Evolutionary conservation across 2,113 vertebrate species (phyloP).

Genomic region (Dipodomys stephensi): DNA sequence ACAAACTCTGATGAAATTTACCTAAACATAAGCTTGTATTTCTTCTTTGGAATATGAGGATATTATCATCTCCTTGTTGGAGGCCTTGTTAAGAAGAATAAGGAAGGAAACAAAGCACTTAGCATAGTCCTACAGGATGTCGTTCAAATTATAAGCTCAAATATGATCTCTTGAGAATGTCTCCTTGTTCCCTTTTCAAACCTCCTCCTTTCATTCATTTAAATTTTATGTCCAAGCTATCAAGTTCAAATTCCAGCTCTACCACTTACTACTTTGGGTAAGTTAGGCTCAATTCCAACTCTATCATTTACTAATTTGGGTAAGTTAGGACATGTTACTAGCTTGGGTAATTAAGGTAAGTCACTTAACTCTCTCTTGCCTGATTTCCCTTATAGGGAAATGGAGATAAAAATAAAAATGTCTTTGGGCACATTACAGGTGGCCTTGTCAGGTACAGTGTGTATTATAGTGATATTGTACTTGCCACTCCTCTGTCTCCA

Average conservation of each 20-base stretch:
- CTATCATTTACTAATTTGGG: background rate
- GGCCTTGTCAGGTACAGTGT: background rate
- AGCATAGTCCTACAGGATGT: background rate
- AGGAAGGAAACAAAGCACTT: rapidly evolving
- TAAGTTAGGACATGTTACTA: too few species aligned
- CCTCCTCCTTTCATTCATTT: background rate
- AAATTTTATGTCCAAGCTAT: background rate
- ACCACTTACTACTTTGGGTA: background rate
- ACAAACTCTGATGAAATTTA: background rate
- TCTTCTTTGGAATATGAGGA: background rate
- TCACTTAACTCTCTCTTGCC: background rate
- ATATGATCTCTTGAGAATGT: background rate
- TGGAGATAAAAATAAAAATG: background rate
- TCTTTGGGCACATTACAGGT: background rate
- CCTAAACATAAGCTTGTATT: background rate
- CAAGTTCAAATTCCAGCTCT: conserved; percentile 4
- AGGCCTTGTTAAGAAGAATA: background rate
- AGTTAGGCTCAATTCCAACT: background rate
- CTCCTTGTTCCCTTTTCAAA: background rate
- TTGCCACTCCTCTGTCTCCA: background rate
- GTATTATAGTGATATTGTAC: background rate
- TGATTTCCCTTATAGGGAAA: background rate
- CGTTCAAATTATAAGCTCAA: background rate
- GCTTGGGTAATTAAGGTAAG: background rate
- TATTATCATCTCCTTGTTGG: background rate